Percentiles rank a stretch among this genome's conserved stretches.
phyloP scores from a whole-genome alignment of 2,113 vertebrate genomes.

The Menidia beryllina region DNA sequence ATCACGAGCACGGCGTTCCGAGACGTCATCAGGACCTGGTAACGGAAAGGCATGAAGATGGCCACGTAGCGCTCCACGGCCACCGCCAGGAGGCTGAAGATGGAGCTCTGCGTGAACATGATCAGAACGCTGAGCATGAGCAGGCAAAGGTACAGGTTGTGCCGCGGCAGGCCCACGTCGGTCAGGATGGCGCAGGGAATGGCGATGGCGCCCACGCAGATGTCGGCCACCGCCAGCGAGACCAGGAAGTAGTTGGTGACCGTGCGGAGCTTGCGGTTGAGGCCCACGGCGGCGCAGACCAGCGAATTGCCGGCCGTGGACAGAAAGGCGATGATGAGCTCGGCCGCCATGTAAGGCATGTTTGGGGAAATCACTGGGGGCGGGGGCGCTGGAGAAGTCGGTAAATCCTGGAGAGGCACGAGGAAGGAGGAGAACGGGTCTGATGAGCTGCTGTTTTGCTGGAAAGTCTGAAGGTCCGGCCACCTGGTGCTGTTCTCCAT shows the following conservation, averaged over 20 bases:
- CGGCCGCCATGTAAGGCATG: conserved; percentile 73
- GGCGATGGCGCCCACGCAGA: conserved; percentile 80
- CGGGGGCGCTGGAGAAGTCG: neutral
- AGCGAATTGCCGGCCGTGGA: conserved; percentile 78
- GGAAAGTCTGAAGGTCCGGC: conserved; percentile 2
- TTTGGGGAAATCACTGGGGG: conserved; percentile 60
- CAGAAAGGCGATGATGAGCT: conserved; percentile 79
- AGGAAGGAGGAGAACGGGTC: neutral
- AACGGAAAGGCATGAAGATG: conserved; percentile 83
- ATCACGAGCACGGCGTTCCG: conserved; percentile 77
- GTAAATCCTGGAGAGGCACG: neutral
- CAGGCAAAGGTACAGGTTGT: conserved; percentile 80
- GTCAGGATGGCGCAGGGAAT: conserved; percentile 85
- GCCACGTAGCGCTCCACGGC: conserved; percentile 84
- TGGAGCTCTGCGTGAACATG: conserved; percentile 84
- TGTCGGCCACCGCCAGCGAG: conserved; percentile 81
- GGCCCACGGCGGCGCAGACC: conserved; percentile 78
- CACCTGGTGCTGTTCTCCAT: conserved; percentile 21
- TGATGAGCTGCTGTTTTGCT: conserved; percentile 14
- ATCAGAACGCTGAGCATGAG: conserved; percentile 84
- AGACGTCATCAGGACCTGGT: conserved; percentile 79
- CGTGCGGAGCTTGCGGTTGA: conserved; percentile 79
- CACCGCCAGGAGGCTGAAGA: conserved; percentile 83
- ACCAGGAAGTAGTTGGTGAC: conserved; percentile 86
- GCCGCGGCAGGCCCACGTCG: conserved; percentile 70